phyloP scores from a whole-genome alignment of 2,113 vertebrate species.

The Trematocara variabile region DNA sequence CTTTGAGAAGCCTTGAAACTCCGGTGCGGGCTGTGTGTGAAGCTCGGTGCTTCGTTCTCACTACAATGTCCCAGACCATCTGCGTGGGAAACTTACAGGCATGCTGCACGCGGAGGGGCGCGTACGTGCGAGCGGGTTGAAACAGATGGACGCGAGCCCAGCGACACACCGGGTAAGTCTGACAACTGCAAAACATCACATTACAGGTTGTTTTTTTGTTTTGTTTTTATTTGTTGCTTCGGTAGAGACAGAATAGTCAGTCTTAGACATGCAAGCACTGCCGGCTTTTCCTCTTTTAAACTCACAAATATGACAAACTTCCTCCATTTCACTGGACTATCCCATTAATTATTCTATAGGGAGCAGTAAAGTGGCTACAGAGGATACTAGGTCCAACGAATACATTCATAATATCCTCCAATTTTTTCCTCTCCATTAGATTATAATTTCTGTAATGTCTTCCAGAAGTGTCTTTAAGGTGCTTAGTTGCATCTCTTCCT shows the following conservation, averaged over 20 bases:
- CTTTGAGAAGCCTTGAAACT: neutral
- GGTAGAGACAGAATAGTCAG: neutral
- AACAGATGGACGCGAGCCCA: conserved; percentile 31
- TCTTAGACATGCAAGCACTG: neutral
- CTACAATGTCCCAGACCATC: conserved; percentile 23
- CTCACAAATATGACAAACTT: neutral
- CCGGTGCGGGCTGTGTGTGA: neutral
- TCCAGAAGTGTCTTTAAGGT: neutral
- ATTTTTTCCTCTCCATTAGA: neutral
- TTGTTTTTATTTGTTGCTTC: neutral
- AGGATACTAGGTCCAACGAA: neutral
- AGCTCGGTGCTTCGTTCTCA: neutral
- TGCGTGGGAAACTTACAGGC: conserved; percentile 47
- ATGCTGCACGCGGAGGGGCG: conserved; percentile 1
- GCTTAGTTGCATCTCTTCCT: neutral
- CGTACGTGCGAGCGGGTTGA: neutral
- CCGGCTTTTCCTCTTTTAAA: neutral
- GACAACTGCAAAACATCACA: neutral
- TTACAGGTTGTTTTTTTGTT: neutral
- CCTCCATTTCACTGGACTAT: neutral
- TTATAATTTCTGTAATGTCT: neutral
- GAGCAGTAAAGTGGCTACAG: neutral
- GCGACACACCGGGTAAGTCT: conserved; percentile 44
- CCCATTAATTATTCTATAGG: neutral
- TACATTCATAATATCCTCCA: neutral